Conservation (phyloP, 2,113 vertebrate species). For the Thalassoma bifasciatum region DNA sequence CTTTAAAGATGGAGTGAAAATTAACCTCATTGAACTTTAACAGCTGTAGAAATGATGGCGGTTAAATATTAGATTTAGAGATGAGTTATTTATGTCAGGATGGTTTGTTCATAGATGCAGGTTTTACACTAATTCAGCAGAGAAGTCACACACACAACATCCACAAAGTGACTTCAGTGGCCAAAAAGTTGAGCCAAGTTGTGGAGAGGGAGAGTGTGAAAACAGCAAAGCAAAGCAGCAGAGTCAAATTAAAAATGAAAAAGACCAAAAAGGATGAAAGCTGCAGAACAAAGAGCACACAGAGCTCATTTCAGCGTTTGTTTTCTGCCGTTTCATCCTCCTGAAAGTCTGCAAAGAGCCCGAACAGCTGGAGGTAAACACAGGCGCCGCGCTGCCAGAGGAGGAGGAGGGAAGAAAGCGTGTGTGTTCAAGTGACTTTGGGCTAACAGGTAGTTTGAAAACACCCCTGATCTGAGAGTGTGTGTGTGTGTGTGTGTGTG, state of each 20-base stretch:
- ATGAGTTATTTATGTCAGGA: too few species aligned
- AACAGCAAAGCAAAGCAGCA: neutral
- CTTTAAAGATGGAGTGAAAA: too few species aligned
- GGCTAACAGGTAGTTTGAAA: slow-evolving; percentile 19
- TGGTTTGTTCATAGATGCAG: too few species aligned
- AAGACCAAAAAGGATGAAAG: neutral
- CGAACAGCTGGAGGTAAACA: slow-evolving; percentile 15
- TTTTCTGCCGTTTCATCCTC: slow-evolving; percentile 20
- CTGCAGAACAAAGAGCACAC: slow-evolving; percentile 10
- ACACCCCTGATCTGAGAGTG: slow-evolving; percentile 19
- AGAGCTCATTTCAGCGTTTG: neutral
- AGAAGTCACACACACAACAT: too few species aligned
- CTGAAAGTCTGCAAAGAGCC: neutral
- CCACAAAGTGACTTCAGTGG: neutral
- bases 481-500: neutral
- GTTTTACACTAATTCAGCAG: too few species aligned
- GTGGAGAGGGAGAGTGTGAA: neutral
- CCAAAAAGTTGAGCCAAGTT: neutral
- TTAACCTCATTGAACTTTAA: too few species aligned
- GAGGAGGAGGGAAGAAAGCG: neutral
- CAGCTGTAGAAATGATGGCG: too few species aligned
- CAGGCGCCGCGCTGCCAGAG: neutral
- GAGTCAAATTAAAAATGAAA: neutral
- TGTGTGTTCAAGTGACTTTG: neutral
- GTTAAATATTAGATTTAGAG: too few species aligned